Evolutionary conservation across 2,797 vertebrate genomes (phyloP).

Genomic region (Arremon brunneinucha): DNA sequence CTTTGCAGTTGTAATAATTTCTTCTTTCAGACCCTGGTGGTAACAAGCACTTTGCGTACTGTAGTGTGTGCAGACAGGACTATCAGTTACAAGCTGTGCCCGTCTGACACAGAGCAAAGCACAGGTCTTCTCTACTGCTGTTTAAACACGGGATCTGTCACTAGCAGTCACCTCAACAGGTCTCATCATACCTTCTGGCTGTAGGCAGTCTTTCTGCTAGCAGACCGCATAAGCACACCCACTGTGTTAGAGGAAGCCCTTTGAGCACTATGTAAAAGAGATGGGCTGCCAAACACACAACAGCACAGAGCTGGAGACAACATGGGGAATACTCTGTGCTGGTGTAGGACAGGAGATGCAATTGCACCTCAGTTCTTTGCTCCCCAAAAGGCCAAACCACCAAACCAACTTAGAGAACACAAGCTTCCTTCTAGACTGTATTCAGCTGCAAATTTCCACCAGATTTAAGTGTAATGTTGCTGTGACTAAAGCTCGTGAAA

Average conservation of each 20-base stretch:
- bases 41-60: not conserved
- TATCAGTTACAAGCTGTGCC: not conserved
- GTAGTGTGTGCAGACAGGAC: not conserved
- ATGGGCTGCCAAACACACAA: not conserved
- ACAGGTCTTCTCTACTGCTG: not conserved
- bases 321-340: fast-evolving
- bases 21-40: not conserved
- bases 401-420: not conserved
- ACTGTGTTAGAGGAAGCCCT: not conserved
- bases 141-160: not conserved
- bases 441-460: not conserved
- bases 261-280: not conserved
- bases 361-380: not conserved
- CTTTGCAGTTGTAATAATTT: not conserved
- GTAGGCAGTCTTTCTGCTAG: not conserved
- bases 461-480: not conserved
- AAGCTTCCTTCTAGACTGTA: not conserved
- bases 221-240: not conserved
- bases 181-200: not conserved
- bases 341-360: not conserved
- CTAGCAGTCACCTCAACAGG: not conserved
- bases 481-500: not conserved
- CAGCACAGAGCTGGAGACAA: not conserved
- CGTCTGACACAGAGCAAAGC: too few relatives aligned
- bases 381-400: not conserved